phyloP scores from a whole-genome alignment of 1,140 invertebrate species.

The Ditylenchus dipsaci region DNA sequence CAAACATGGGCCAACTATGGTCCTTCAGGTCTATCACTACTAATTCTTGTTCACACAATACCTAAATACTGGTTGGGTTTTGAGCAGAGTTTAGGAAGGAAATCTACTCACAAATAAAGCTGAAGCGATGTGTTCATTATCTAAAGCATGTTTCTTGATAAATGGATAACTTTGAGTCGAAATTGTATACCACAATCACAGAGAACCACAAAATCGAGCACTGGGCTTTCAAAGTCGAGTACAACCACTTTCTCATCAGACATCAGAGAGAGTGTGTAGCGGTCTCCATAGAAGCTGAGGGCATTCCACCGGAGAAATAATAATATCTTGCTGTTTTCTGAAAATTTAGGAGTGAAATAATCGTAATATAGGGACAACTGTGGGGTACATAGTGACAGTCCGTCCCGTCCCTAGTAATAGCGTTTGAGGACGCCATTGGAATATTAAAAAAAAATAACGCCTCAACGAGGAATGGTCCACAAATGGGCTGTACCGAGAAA shows the following conservation, averaged over 20 bases:
- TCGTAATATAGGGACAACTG: neutral
- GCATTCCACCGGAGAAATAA: conserved; percentile 27
- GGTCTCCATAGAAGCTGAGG: conserved; percentile 22
- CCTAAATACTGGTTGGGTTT: neutral
- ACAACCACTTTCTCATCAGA: conserved; percentile 17
- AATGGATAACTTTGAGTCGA: neutral
- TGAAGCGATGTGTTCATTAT: too few relatives aligned
- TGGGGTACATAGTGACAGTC: neutral
- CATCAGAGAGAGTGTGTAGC: conserved; percentile 18
- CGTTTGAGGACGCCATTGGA: too few relatives aligned
- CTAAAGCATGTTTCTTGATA: neutral
- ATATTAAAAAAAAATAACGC: too few relatives aligned
- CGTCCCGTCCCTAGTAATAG: too few relatives aligned
- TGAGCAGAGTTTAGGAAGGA: too few relatives aligned
- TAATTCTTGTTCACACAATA: conserved; percentile 42
- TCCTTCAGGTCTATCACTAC: conserved; percentile 35
- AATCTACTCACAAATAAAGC: too few relatives aligned
- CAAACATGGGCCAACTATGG: conserved; percentile 21
- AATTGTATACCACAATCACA: neutral
- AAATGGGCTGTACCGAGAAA: too few relatives aligned
- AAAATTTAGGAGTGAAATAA: neutral
- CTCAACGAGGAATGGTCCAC: too few relatives aligned
- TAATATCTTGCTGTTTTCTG: conserved; percentile 20
- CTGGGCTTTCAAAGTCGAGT: conserved; percentile 33
- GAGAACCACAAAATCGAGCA: conserved; percentile 33